Evolutionary conservation across 2,888 invertebrate genomes (phyloP).

Genomic region (Zygaena filipendulae): DNA sequence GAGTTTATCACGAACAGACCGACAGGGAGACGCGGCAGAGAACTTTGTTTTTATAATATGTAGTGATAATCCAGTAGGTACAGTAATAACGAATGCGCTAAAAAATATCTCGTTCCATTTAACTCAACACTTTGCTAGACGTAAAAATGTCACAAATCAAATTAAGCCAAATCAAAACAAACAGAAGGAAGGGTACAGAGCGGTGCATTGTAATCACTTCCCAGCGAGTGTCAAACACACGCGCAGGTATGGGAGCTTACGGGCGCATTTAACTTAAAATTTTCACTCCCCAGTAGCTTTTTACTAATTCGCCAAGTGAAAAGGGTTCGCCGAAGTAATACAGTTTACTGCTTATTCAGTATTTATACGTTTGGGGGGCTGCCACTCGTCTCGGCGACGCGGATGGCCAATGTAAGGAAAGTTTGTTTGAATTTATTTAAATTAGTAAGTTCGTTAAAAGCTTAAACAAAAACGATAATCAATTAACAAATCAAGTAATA

Average conservation of each 20-base stretch:
- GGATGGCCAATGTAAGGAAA: conserved; percentile 46
- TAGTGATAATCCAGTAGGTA: too few relatives aligned
- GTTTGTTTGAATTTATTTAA: conserved; percentile 50
- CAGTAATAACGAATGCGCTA: too few relatives aligned
- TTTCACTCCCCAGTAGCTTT: conserved; percentile 67
- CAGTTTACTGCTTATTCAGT: conserved; percentile 70
- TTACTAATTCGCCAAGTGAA: conserved; percentile 70
- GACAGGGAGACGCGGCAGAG: too few relatives aligned
- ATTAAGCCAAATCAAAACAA: conserved; percentile 61
- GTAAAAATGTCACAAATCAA: conserved; percentile 58
- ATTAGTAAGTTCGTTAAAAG: conserved; percentile 28
- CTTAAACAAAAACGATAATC: conserved; percentile 19
- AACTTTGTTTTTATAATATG: too few relatives aligned
- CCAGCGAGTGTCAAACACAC: conserved; percentile 67
- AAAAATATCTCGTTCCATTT: conserved; percentile 22
- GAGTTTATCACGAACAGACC: too few relatives aligned
- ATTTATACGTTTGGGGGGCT: conserved; percentile 61
- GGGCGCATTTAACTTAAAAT: conserved; percentile 65
- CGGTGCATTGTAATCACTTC: conserved; percentile 58
- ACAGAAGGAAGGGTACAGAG: conserved; percentile 46
- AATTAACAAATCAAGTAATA: conserved; percentile 2
- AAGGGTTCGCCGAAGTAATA: conserved; percentile 68
- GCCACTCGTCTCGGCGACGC: conserved; percentile 46
- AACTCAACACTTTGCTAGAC: conserved; percentile 17
- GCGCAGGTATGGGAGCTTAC: conserved; percentile 52